These are phyloP conservation scores for Spodoptera picta DNA, from an alignment of 2,888 invertebrate species.

Conservation along the genomic window DNA sequence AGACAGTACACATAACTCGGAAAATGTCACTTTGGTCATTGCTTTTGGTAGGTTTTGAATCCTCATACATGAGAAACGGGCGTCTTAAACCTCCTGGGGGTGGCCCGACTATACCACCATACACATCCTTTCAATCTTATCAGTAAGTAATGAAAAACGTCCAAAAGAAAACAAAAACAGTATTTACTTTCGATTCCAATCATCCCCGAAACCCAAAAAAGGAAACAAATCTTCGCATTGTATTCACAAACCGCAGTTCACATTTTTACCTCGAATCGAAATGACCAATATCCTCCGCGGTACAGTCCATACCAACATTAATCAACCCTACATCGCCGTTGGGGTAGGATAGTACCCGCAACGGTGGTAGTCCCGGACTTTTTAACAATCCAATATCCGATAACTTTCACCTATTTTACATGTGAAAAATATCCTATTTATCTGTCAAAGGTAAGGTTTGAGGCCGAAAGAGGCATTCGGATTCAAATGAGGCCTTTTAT, in stretches of 20 bases:
- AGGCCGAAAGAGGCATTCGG: conserved; percentile 75
- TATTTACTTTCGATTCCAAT: too few species aligned
- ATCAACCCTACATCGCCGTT: conserved; percentile 35
- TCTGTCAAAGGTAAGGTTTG: conserved; percentile 49
- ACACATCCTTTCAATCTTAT: too few species aligned
- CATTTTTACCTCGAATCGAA: conserved; percentile 20
- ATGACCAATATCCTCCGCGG: conserved; percentile 21
- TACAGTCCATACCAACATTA: conserved; percentile 33
- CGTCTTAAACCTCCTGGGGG: too few species aligned
- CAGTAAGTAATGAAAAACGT: too few species aligned
- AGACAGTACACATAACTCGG: too few species aligned
- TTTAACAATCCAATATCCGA: conserved; percentile 46
- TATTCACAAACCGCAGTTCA: not conserved
- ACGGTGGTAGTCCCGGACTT: conserved; percentile 34
- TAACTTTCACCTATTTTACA: conserved; percentile 53
- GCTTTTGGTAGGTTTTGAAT: too few species aligned
- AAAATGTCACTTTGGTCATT: too few species aligned
- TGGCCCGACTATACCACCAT: too few species aligned
- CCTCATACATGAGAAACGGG: too few species aligned
- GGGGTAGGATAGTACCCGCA: conserved; percentile 12
- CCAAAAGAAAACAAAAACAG: too few species aligned
- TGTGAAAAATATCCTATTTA: conserved; percentile 59
- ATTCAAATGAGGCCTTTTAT: conserved; percentile 86
- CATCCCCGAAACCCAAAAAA: not conserved
- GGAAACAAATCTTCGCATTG: too few species aligned